These are phyloP conservation scores for Ephestia elutella DNA, from an alignment of 1,140 invertebrate genomes.

Conservation along the genomic window DNA sequence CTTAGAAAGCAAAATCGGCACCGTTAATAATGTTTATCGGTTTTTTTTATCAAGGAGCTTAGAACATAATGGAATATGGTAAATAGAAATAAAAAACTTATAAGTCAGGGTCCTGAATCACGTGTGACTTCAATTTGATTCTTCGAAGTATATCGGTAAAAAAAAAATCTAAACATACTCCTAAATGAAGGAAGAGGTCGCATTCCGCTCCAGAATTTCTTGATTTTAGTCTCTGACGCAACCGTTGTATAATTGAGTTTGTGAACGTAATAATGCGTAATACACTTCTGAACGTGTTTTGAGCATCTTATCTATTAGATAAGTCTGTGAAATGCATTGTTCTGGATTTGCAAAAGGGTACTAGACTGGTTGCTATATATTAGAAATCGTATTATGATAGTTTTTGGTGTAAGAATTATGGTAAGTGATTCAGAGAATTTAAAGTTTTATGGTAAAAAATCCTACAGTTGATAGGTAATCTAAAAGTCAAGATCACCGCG, in stretches of 20 bases:
- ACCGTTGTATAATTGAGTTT: background rate
- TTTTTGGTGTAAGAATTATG: no score
- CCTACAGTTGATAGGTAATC: no score
- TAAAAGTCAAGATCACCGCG: no score
- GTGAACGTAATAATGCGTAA: background rate
- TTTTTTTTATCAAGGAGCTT: background rate
- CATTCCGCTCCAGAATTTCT: background rate
- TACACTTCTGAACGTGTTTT: background rate
- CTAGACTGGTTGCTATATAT: no score
- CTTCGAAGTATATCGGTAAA: background rate
- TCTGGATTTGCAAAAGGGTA: background rate
- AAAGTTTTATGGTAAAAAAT: no score
- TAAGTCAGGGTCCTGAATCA: no score
- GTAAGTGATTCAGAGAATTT: no score
- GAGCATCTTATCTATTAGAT: background rate
- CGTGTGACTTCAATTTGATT: no score
- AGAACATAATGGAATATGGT: no score
- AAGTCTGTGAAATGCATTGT: background rate
- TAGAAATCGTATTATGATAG: no score
- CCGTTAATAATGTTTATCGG: conserved; percentile 23
- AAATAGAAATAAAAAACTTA: no score
- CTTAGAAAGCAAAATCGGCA: conserved; percentile 29
- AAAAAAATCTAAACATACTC: background rate
- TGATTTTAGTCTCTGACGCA: background rate
- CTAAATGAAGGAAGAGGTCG: background rate